Percentiles rank a stretch among this genome's conserved stretches.
Conservation (phyloP, 2,113 vertebrate genomes). For the Chrysochloris asiatica region DNA sequence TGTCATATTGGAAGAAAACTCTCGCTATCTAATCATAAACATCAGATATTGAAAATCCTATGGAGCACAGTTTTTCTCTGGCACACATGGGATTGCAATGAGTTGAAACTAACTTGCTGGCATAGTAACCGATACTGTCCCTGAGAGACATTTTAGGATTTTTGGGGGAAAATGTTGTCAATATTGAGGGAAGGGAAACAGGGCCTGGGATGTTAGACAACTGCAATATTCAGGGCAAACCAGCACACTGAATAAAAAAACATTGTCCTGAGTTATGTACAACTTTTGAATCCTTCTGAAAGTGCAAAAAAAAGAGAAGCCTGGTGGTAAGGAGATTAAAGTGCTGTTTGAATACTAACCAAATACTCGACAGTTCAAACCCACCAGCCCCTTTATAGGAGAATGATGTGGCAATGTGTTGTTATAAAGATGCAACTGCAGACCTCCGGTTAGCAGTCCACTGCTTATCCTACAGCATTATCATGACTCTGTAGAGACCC, state of each 20-base stretch:
- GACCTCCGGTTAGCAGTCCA: too few species aligned
- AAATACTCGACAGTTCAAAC: too few species aligned
- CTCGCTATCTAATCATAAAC: neutral
- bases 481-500: too few species aligned
- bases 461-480: too few species aligned
- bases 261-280: too few species aligned
- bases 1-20: neutral
- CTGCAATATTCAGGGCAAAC: fast-evolving
- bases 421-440: too few species aligned
- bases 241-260: too few species aligned
- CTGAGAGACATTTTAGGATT: neutral
- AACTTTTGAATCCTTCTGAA: neutral
- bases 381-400: too few species aligned
- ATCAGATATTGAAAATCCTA: neutral
- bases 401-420: too few species aligned
- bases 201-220: neutral
- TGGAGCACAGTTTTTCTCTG: neutral
- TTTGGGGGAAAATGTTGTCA: neutral
- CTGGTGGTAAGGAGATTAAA: too few species aligned
- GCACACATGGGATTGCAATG: neutral
- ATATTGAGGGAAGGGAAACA: fast-evolving
- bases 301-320: neutral
- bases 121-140: fast-evolving
- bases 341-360: too few species aligned
- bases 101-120: neutral